Percentiles rank a stretch among this genome's conserved stretches.
Evolutionary conservation across 2,888 invertebrate genomes (phyloP).

Genomic region (Elysia crispata): DNA sequence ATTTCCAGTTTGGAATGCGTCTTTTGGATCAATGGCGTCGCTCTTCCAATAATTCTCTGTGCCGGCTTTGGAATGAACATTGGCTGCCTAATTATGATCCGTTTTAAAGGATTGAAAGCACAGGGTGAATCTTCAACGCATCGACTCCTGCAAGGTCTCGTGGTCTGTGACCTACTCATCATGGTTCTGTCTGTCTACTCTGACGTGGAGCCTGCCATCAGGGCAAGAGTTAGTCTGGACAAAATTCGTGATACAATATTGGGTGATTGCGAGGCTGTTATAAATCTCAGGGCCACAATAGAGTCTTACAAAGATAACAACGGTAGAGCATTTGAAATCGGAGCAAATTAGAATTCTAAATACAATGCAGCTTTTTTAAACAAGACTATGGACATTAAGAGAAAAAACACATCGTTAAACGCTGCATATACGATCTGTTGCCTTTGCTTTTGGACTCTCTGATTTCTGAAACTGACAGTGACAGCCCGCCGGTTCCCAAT

Average conservation of each 20-base stretch:
- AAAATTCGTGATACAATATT: neutral
- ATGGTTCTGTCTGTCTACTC: conserved; percentile 38
- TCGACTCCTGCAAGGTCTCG: conserved; percentile 35
- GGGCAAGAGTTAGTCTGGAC: neutral
- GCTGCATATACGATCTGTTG: too few species aligned
- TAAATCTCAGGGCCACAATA: neutral
- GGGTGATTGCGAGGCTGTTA: neutral
- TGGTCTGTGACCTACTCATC: conserved; percentile 35
- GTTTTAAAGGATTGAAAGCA: neutral
- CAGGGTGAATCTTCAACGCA: conserved; percentile 15
- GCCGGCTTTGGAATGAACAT: conserved; percentile 35
- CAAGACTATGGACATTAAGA: too few species aligned
- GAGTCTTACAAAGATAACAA: neutral
- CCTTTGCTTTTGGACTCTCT: too few species aligned
- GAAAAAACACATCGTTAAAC: too few species aligned
- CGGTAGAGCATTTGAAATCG: neutral
- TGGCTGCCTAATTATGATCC: conserved; percentile 28
- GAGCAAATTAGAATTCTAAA: neutral
- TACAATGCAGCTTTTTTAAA: too few species aligned
- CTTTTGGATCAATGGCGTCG: conserved; percentile 32
- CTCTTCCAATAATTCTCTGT: conserved; percentile 24
- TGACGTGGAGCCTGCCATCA: conserved; percentile 40
- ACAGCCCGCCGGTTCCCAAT: too few species aligned
- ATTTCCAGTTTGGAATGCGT: conserved; percentile 34
- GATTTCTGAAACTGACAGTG: too few species aligned